Evolutionary conservation across 2,113 vertebrate species (phyloP).

Genomic region (Boleophthalmus pectinirostris): DNA sequence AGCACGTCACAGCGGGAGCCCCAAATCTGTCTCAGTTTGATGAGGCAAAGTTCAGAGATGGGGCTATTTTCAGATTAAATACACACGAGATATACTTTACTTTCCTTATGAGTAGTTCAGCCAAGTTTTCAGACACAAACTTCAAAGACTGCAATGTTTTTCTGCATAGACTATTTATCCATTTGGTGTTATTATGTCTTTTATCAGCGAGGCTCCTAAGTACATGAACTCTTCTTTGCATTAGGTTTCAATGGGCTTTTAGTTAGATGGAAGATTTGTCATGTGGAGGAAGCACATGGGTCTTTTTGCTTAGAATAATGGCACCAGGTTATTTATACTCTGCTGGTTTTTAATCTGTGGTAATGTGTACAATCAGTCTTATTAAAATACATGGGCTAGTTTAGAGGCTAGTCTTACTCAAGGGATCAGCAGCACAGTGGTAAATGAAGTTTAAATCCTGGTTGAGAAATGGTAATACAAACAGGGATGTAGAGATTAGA

Average conservation of each 20-base stretch:
- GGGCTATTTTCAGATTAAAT: constrained; percentile 48
- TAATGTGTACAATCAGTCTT: constrained; percentile 51
- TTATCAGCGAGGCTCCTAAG: constrained; percentile 28
- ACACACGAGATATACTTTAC: constrained; percentile 13
- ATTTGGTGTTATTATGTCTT: constrained; percentile 23
- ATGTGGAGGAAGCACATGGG: constrained; percentile 20
- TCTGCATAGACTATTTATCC: constrained; percentile 35
- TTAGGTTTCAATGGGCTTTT: constrained; percentile 1
- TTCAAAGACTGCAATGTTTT: constrained; percentile 29
- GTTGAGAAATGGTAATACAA: too few relatives aligned
- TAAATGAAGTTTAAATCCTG: too few relatives aligned
- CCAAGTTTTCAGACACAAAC: constrained; percentile 25
- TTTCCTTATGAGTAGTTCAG: constrained; percentile 11
- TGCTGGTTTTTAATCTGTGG: constrained; percentile 37
- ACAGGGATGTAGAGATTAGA: too few relatives aligned
- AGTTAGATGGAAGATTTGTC: constrained; percentile 34
- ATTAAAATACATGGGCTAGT: constrained; percentile 15
- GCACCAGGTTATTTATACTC: constrained; percentile 28
- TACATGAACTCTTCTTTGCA: constrained; percentile 19
- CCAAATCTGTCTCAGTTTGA: constrained; percentile 66
- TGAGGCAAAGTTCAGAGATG: constrained; percentile 43
- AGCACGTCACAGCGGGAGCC: constrained; percentile 52
- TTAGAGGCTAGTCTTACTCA: neutral
- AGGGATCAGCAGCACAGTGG: neutral
- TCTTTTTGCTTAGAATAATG: constrained; percentile 17